Conservation (phyloP, 2,113 vertebrate genomes). For the Hippotragus niger region DNA sequence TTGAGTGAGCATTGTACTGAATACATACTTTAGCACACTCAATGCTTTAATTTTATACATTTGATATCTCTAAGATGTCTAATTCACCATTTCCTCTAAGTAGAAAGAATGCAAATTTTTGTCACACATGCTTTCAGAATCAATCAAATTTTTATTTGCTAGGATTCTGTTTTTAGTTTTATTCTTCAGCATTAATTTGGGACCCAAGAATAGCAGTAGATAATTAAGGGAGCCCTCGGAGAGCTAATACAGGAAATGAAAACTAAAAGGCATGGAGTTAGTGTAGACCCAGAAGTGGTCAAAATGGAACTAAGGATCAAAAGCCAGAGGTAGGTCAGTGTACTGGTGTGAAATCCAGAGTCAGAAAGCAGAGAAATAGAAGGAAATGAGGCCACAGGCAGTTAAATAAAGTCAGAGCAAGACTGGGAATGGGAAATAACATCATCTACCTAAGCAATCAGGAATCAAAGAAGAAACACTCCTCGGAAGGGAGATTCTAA, state of each 20-base stretch:
- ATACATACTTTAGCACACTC: slow-evolving; percentile 20
- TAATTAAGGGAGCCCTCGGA: background rate
- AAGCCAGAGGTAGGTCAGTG: background rate
- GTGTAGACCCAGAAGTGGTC: background rate
- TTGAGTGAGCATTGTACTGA: slow-evolving; percentile 36
- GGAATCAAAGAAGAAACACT: background rate
- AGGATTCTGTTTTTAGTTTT: background rate
- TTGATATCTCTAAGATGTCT: slow-evolving; percentile 32
- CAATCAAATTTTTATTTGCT: slow-evolving; percentile 15
- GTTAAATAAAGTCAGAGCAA: background rate
- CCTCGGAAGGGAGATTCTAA: background rate
- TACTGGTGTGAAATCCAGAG: background rate
- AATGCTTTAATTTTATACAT: slow-evolving; percentile 47
- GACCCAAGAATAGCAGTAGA: background rate
- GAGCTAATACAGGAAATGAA: background rate
- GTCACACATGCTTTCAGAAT: background rate
- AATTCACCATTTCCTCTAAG: slow-evolving; percentile 41
- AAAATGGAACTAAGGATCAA: background rate
- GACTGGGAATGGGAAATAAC: background rate
- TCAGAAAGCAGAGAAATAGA: background rate
- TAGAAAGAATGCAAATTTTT: background rate
- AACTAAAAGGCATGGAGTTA: background rate
- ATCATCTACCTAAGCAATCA: background rate
- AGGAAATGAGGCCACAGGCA: background rate
- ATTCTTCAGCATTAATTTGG: background rate